Percentiles rank a stretch among this genome's conserved stretches.
phyloP scores from a whole-genome alignment of 1,140 invertebrate genomes.

The Hyposmocoma kahamanoa region DNA sequence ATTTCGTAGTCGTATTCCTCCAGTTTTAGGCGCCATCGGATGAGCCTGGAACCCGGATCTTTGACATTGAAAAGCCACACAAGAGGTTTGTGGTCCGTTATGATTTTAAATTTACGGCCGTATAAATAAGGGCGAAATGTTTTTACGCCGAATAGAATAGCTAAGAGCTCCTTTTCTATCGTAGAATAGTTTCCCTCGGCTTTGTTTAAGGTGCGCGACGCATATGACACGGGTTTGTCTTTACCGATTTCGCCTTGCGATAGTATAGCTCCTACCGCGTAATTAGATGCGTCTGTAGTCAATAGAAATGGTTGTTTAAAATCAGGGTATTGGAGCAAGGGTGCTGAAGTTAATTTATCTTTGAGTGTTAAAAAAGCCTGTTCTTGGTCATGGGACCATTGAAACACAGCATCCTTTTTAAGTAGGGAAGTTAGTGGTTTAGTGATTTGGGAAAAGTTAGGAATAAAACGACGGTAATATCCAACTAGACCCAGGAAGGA shows the following conservation, averaged over 20 bases:
- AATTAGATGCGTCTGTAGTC: conserved; percentile 35
- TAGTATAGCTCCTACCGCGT: conserved; percentile 35
- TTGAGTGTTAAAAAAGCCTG: neutral
- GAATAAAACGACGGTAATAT: conserved; percentile 35
- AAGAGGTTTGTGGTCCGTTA: conserved; percentile 71
- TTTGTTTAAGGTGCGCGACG: conserved; percentile 24
- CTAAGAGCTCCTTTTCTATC: conserved; percentile 66
- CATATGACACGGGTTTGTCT: conserved; percentile 30
- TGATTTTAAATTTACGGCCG: conserved; percentile 55
- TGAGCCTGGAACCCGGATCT: too few relatives aligned
- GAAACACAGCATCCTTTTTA: conserved; percentile 22
- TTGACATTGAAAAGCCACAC: conserved; percentile 44
- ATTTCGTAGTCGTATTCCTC: too few relatives aligned
- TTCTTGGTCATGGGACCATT: conserved; percentile 9
- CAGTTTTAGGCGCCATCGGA: too few relatives aligned
- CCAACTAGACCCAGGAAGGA: conserved; percentile 40
- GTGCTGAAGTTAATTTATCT: neutral
- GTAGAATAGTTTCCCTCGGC: conserved; percentile 21
- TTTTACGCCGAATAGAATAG: conserved; percentile 62
- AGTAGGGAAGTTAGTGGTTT: conserved; percentile 26
- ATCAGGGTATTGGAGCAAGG: neutral
- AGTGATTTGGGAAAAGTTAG: conserved; percentile 20
- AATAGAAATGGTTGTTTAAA: conserved; percentile 23
- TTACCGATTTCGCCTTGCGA: conserved; percentile 28
- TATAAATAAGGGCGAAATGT: conserved; percentile 66